These are phyloP conservation scores for Saguinus midas DNA, from an alignment of 2,113 vertebrate species.

Conservation along the genomic window DNA sequence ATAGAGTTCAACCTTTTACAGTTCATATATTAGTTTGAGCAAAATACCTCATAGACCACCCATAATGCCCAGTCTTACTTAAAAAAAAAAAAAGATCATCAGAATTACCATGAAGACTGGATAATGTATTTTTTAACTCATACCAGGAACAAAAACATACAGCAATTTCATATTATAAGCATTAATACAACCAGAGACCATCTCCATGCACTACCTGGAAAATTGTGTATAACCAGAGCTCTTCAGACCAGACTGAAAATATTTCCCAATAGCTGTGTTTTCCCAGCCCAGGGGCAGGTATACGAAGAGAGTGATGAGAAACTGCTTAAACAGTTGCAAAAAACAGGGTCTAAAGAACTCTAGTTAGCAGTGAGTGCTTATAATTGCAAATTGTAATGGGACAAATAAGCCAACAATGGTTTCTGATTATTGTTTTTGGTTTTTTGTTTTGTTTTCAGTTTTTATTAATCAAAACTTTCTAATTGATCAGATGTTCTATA, in stretches of 20 bases:
- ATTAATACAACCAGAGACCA: constrained; percentile 24
- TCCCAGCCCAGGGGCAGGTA: neutral
- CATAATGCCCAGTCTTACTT: constrained; percentile 17
- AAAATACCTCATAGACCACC: neutral
- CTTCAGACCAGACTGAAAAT: constrained; percentile 27
- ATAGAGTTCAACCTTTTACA: neutral
- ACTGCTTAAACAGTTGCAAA: constrained; percentile 9
- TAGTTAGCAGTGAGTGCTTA: neutral
- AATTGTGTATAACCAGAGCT: neutral
- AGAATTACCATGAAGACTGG: constrained; percentile 30
- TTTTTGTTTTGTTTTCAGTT: neutral
- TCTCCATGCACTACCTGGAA: neutral
- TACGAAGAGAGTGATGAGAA: neutral
- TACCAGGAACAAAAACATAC: constrained; percentile 6
- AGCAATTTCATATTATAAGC: neutral
- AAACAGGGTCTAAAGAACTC: neutral
- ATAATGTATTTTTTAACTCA: constrained; percentile 47
- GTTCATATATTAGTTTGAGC: neutral
- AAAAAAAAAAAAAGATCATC: neutral
- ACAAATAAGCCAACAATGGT: neutral
- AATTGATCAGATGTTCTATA: neutral
- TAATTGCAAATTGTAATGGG: neutral
- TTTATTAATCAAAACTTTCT: neutral
- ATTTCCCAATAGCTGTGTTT: constrained; percentile 8
- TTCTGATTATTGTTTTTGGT: neutral